These are phyloP conservation scores for Agonopterix subpropinquella DNA, from an alignment of 2,888 invertebrate species.

Conservation along the genomic window DNA sequence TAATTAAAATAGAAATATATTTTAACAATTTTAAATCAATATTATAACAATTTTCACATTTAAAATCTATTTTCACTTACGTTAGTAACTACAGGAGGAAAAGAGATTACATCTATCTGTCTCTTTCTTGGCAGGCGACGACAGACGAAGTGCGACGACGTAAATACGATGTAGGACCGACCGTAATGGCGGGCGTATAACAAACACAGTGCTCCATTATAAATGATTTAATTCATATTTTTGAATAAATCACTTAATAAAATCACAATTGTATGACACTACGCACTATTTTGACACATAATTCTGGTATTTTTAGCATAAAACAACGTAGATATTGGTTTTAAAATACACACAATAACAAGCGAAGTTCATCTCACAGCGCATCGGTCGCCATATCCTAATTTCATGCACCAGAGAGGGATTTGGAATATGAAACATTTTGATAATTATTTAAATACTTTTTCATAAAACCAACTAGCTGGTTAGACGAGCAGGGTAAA, in stretches of 20 bases:
- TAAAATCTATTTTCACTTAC: neutral
- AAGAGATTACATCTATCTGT: conserved; percentile 33
- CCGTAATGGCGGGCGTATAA: conserved; percentile 53
- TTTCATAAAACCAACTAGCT: no score
- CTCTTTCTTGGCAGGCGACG: conserved; percentile 32
- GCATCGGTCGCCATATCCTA: conserved; percentile 68
- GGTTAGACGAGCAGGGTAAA: no score
- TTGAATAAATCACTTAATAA: conserved; percentile 19
- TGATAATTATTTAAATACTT: no score
- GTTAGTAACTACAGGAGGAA: neutral
- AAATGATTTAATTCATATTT: conserved; percentile 37
- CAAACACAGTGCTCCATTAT: conserved; percentile 38
- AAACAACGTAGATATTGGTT: conserved; percentile 19
- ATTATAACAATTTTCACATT: no score
- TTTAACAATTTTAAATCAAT: no score
- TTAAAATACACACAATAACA: conserved; percentile 50
- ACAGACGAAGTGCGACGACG: conserved; percentile 19
- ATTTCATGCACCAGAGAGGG: conserved; percentile 53
- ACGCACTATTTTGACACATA: conserved; percentile 22
- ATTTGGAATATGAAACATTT: conserved; percentile 18
- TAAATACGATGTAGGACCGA: conserved; percentile 27
- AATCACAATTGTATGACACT: conserved; percentile 15
- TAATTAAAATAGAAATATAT: no score
- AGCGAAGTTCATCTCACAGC: conserved; percentile 50
- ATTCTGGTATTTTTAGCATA: conserved; percentile 14